Base-by-base conservation (phyloP, 2,797 vertebrate species). In the Phalanger gymnotis region DNA sequence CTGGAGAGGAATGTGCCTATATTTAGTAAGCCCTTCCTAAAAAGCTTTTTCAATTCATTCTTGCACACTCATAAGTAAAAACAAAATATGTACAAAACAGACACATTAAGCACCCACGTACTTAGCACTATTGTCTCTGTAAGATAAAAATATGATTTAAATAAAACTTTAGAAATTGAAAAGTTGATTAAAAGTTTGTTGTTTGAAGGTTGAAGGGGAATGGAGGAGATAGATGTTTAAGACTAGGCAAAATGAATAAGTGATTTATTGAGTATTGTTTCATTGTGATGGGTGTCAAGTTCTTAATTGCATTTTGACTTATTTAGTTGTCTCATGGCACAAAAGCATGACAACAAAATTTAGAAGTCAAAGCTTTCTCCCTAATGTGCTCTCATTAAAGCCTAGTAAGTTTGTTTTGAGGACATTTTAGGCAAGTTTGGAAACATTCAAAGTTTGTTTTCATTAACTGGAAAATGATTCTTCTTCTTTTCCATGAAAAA, bases 361-460 rank as follows among this genome's bases (percentile, higher is more conserved):
- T 47, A 22, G 16, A 81, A 47, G n/a, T 47, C n/a, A 47, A 10
- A 81, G 34, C n/a, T 47, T 81, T 81, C 19, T 81, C 6, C 5
- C 3, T 19, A 81, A 47, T 40, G 19, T 47, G n/a, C 66, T 81
- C 25, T 81, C 66, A 47, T 47, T 81, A 81, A 81, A 47, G 19
- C n/a, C 34, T 40, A 27, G 10, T 87, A 87, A 87, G 25, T 87
- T 87, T 87, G 22, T 87, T 51, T 51, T 87, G 73, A 87, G 40
- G 73, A 51, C 73, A 87, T 87, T 87, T 87, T 87, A 87, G 73
- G 73, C 12, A 87, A 87, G 73, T 51, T 87, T 87, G 73, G 73
- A 47, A 87, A 51, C 53, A 28, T 81, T 54, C 95, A n/a, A n/a
- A 52, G 31, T 92, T 96, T 95, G 53, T 73, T 97, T 97, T 95